Evolutionary conservation across 2,888 invertebrate genomes (phyloP), one percentile per base, ranked within the genome.

Genomic region (Melieria crassipennis): DNA sequence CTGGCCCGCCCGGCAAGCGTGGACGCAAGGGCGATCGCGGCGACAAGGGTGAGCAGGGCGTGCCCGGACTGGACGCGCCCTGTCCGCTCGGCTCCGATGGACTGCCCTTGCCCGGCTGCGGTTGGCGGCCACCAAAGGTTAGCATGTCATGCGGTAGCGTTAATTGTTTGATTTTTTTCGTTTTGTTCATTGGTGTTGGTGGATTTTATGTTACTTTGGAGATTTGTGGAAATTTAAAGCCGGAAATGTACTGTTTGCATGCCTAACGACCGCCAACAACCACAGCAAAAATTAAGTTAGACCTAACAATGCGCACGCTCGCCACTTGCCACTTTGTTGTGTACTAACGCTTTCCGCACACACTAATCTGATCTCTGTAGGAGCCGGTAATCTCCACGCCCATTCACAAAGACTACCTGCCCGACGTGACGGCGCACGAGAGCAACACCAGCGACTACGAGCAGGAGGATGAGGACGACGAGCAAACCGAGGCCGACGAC

Each of bases 41-140:
- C 56, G 93, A 94, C 83, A 95, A 95, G 88, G 98, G 98, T 71
- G 97, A 97, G 83, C 95, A 96, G 89, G 98, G 98, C 79, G 97
- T 97, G 78, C 98, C 98, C 50, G 98, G 98, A 52, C 89, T 99
- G 81, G 98, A 99, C 88, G 99, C 99, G 60, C 98, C 98, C n/a
- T 99, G 99, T 89, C 99, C 99, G 77, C 89, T 98, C 72, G 99
- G 97, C 71, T 92, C 94, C 65, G 98, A 99, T 88, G 99, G 99
- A 75, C 90, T 98, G 82, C 98, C 98, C 75, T 88, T 99, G 82
- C 96, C 97, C 68, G 98, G 97, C 81, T 99, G 98, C 88, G 97
- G 96, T 80, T 97, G 96, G 96, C 90, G 94, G 87, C 93, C 95
- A 79, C 92, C 92, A 81, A 94, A 94, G 92, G 94, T 94, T 91